Percentiles rank a stretch among this genome's conserved stretches.
Evolutionary conservation across 2,888 invertebrate species (phyloP).

Genomic region (Apodemia zela): DNA sequence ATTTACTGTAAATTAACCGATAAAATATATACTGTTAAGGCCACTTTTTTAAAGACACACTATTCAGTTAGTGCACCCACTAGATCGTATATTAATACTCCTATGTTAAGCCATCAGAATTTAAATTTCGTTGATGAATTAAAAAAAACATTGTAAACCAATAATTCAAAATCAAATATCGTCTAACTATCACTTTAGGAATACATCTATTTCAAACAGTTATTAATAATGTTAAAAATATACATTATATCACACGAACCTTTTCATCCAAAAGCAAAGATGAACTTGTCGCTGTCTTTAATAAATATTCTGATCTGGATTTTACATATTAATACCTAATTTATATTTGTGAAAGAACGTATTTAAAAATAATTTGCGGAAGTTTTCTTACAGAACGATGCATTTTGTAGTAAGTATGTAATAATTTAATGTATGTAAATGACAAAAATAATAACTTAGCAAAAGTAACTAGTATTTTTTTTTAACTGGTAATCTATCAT

Average conservation of each 20-base stretch:
- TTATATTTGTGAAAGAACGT: neutral
- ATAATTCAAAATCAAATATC: constrained; percentile 14
- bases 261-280: constrained; percentile 42
- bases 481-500: neutral
- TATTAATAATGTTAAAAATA: constrained; percentile 56
- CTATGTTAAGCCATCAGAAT: no score
- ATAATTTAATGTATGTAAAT: neutral
- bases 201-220: constrained; percentile 34
- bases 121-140: no score
- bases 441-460: neutral
- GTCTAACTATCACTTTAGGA: constrained; percentile 24
- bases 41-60: no score
- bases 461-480: neutral
- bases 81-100: no score
- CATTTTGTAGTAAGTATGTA: neutral
- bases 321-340: constrained; percentile 18
- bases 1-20: no score
- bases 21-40: no score
- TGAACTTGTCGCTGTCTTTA: constrained; percentile 29
- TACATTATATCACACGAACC: constrained; percentile 74
- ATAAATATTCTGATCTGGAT: constrained; percentile 32
- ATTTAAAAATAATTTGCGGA: neutral
- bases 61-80: no score
- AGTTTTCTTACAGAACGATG: neutral
- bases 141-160: no score